Evolutionary conservation across 1,140 invertebrate genomes (phyloP).

Genomic region (Hycleus cichorii): DNA sequence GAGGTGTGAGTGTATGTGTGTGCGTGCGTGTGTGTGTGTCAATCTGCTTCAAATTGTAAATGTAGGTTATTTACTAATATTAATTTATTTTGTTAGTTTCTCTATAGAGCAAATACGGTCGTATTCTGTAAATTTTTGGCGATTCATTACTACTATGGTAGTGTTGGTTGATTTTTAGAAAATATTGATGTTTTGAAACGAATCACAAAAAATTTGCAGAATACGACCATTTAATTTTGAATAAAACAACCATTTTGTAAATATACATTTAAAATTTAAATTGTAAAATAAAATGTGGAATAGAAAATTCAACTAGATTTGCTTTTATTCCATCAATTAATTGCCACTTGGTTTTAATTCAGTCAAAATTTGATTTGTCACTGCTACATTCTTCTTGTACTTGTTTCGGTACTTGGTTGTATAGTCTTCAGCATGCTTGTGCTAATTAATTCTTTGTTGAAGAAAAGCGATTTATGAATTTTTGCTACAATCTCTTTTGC

Average conservation of each 20-base stretch:
- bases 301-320: neutral
- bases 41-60: too few species aligned
- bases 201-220: too few species aligned
- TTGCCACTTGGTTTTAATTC: constrained; percentile 64
- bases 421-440: constrained; percentile 68
- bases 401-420: constrained; percentile 72
- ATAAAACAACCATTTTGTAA: neutral
- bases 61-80: too few species aligned
- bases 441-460: constrained; percentile 63
- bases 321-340: constrained; percentile 45
- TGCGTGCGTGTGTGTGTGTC: too few species aligned
- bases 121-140: too few species aligned
- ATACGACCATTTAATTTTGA: neutral
- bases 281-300: neutral
- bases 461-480: constrained; percentile 64
- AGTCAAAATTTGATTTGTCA: constrained; percentile 61
- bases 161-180: too few species aligned
- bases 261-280: neutral
- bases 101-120: too few species aligned
- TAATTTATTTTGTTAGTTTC: too few species aligned
- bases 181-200: too few species aligned
- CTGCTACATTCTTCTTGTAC: constrained; percentile 61
- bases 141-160: too few species aligned
- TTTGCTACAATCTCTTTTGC: constrained; percentile 73
- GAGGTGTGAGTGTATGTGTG: too few species aligned